A percentile compares a stretch with the other conserved stretches of the same genome.
phyloP scores from a whole-genome alignment of 2,888 invertebrate genomes.

The Octonoba sinensis region DNA sequence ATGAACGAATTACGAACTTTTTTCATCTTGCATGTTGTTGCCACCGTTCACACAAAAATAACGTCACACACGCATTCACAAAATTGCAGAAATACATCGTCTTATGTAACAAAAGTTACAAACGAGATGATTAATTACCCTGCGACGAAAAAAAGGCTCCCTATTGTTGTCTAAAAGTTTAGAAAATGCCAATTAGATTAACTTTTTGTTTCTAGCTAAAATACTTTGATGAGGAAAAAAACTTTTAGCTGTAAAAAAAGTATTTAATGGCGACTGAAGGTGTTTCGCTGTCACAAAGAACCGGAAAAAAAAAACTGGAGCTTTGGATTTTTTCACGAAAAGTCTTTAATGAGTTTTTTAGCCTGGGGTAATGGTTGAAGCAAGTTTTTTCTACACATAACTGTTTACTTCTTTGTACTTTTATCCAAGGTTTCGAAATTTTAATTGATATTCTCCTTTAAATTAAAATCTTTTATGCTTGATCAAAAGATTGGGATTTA shows the following conservation, averaged over 20 bases:
- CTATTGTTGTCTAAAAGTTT: not conserved
- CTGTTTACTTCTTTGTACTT: no score
- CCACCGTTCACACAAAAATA: not conserved
- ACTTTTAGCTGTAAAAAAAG: conserved; percentile 25
- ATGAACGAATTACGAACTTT: no score
- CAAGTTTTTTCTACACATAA: no score
- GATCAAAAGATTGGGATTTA: no score
- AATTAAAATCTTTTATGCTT: no score
- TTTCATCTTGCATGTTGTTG: not conserved
- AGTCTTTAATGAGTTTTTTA: conserved; percentile 39
- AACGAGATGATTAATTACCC: conserved; percentile 29
- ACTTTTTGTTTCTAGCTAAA: conserved; percentile 17
- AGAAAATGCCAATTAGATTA: conserved; percentile 42
- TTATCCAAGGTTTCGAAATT: no score
- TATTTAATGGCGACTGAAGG: conserved; percentile 11
- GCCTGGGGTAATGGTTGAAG: conserved; percentile 1
- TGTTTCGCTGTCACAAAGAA: conserved; percentile 21
- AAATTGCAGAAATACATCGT: not conserved
- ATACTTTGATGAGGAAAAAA: conserved; percentile 12
- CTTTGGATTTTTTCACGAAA: conserved; percentile 31
- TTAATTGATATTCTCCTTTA: no score
- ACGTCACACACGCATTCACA: not conserved
- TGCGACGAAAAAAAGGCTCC: conserved; percentile 17
- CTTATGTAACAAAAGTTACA: not conserved
- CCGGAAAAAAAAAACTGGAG: conserved; percentile 3